phyloP scores from a whole-genome alignment of 2,888 invertebrate species.

The Nemurella pictetii region DNA sequence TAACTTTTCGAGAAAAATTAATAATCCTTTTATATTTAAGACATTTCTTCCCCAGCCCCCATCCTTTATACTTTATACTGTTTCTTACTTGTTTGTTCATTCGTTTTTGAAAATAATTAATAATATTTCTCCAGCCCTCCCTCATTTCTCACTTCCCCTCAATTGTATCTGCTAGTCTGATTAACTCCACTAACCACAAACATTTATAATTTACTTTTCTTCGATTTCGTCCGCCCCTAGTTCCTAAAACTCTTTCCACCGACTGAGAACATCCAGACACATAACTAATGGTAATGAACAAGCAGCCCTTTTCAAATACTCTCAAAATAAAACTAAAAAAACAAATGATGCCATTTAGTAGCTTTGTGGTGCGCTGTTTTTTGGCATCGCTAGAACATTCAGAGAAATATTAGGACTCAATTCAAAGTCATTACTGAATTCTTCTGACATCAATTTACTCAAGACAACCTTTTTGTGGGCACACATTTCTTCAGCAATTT shows the following conservation, averaged over 20 bases:
- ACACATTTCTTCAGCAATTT: not conserved
- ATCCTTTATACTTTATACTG: not conserved
- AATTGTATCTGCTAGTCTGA: constrained; percentile 27
- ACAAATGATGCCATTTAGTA: not conserved
- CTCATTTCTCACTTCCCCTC: constrained; percentile 19
- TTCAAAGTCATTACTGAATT: not conserved
- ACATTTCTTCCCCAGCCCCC: constrained; percentile 35
- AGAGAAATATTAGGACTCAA: not conserved
- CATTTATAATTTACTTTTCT: constrained; percentile 37
- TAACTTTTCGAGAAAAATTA: constrained; percentile 39
- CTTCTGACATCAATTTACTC: not conserved
- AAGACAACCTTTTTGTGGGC: not conserved
- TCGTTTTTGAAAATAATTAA: constrained; percentile 39
- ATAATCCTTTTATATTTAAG: constrained; percentile 41
- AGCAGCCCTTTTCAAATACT: not conserved
- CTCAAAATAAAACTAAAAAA: not conserved
- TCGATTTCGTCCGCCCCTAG: constrained; percentile 29
- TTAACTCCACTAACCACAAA: constrained; percentile 30
- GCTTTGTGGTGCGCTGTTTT: not conserved
- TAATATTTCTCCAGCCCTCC: constrained; percentile 37
- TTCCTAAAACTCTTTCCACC: not conserved
- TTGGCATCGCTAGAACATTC: not conserved
- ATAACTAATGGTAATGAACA: not conserved
- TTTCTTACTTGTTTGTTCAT: constrained; percentile 32
- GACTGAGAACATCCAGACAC: not conserved